Evolutionary conservation across 2,888 invertebrate genomes (phyloP).

Genomic region (Limnephilus lunatus): DNA sequence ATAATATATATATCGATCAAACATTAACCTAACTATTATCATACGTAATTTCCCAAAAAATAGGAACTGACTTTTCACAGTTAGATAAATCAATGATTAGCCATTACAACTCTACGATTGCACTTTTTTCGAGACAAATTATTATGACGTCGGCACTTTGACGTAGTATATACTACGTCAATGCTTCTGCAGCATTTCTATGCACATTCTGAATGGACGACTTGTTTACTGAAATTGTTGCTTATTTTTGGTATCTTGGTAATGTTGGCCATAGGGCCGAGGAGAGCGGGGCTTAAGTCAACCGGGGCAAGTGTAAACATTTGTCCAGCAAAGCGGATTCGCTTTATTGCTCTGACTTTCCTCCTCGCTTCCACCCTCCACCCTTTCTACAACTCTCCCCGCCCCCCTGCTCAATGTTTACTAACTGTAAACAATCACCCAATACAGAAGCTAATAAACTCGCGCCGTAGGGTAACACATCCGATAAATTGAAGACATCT

Average conservation of each 20-base stretch:
- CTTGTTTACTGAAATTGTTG: neutral
- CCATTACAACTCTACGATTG: too few relatives aligned
- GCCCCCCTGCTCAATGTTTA: constrained; percentile 71
- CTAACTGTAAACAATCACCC: constrained; percentile 47
- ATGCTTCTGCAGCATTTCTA: neutral
- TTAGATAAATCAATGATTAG: too few relatives aligned
- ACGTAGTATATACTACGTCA: too few relatives aligned
- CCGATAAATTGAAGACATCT: neutral
- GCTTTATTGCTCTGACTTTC: constrained; percentile 72
- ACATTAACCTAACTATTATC: too few relatives aligned
- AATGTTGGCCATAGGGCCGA: neutral
- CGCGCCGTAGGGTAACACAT: neutral
- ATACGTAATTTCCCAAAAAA: too few relatives aligned
- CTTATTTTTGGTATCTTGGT: neutral
- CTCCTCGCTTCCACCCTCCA: constrained; percentile 73
- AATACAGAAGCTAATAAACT: constrained; percentile 15
- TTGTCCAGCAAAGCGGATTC: constrained; percentile 71
- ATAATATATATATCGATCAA: too few relatives aligned
- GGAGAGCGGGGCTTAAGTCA: constrained; percentile 69
- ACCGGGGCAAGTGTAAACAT: constrained; percentile 69
- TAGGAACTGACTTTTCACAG: too few relatives aligned
- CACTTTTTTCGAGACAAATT: neutral
- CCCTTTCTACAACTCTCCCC: constrained; percentile 74
- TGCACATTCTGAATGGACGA: neutral
- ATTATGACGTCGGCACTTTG: too few relatives aligned